Evolutionary conservation across 2,888 invertebrate species (phyloP), one percentile per base, ranked within the genome.

Genomic region (Pocota personata): DNA sequence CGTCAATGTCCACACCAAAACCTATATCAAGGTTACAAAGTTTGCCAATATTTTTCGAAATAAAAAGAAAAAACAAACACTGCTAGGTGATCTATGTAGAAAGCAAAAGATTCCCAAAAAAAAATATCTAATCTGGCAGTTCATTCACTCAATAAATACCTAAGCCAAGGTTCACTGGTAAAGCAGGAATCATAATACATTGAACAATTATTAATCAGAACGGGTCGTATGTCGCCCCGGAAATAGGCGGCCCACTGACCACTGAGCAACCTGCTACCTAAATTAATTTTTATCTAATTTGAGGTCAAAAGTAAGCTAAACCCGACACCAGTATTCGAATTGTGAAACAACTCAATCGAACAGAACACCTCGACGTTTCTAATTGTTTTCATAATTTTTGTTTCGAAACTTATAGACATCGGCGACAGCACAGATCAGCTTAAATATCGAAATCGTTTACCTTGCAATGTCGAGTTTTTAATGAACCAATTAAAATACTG

Each of bases 401-500:
- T 64, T 43, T 62, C 69, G 55, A 69, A 55, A 69, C 14, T 19
- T 7, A 4, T 3, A 19, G 19, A 16, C n/a, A 19, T 19, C 27
- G 19, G 3, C 4, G n/a, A n/a, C n/a, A n/a, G 1, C 32, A 8
- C 27, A 8, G 27, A 16, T 1, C 57, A 40, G 27, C n/a, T 52
- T 5, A 8, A 24, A n/a, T n/a, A 50, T 14, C 8, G 7, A 52
- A 37, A 40, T 30, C 46, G 72, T 37, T 77, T 27, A 60, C 77
- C 67, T 77, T 77, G 76, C 21, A 40, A 3, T 30, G 58, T 32
- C 50, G 46, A 19, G 76, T 50, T 67, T 48, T 40, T 77, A 71
- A 62, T 78, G 60, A 78, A 69, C 69, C 62, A 71, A 62, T 78
- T 78, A 78, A 71, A 69, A 64, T 71, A 55, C 71, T 24, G 60